A percentile compares a stretch with the other conserved stretches of the same genome.
These are phyloP conservation scores for Aleiodes alternator DNA, from an alignment of 2,888 invertebrate species.

Conservation along the genomic window DNA sequence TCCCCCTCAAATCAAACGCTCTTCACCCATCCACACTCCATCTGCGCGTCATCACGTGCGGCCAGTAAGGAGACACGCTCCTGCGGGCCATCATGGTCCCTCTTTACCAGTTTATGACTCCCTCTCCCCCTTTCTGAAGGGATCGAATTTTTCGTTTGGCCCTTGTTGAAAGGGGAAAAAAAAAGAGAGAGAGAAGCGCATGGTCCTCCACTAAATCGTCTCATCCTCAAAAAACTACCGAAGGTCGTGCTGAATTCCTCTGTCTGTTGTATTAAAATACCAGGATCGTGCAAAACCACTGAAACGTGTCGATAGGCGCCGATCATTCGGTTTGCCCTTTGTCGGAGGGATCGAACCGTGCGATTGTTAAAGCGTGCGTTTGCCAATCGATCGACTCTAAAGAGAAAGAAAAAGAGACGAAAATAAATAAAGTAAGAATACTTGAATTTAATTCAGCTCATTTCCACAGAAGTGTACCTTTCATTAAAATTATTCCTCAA, in stretches of 20 bases:
- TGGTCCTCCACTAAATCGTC: slow-evolving; percentile 20
- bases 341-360: slow-evolving; percentile 47
- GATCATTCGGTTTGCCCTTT: slow-evolving; percentile 52
- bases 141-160: slow-evolving; percentile 45
- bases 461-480: slow-evolving; percentile 47
- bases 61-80: slow-evolving; percentile 47
- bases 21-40: slow-evolving; percentile 32
- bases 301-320: slow-evolving; percentile 58
- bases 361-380: slow-evolving; percentile 24
- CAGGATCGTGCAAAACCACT: slow-evolving; percentile 52
- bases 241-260: slow-evolving; percentile 40
- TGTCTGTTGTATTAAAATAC: slow-evolving; percentile 53
- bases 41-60: slow-evolving; percentile 55
- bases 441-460: slow-evolving; percentile 40
- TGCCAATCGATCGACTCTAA: slow-evolving; percentile 30
- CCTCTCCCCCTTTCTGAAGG: slow-evolving; percentile 8
- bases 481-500: slow-evolving; percentile 54
- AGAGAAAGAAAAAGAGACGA: slow-evolving; percentile 22
- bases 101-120: slow-evolving; percentile 36
- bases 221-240: slow-evolving; percentile 26
- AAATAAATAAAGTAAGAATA: slow-evolving; percentile 41
- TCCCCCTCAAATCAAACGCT: slow-evolving; percentile 52
- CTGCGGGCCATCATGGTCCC: slow-evolving; percentile 41
- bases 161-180: slow-evolving; percentile 20
- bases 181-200: slow-evolving; percentile 29